Conservation (phyloP, 2,888 invertebrate species). For the Agonopterix heracliana region DNA sequence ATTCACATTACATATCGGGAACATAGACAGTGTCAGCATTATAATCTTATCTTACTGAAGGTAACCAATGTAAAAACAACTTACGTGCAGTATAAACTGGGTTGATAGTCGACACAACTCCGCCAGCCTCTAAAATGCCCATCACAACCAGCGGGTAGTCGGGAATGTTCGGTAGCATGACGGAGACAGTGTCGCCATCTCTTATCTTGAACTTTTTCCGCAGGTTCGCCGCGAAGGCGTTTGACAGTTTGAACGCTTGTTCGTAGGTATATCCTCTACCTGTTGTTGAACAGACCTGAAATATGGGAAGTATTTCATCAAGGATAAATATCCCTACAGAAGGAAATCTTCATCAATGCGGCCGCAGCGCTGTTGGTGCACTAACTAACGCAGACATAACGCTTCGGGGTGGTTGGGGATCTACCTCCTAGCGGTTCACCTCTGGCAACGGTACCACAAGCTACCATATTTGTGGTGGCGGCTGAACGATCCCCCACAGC, state of each 20-base stretch:
- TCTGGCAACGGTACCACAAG: too few relatives aligned
- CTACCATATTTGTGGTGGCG: too few relatives aligned
- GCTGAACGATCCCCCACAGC: too few relatives aligned
- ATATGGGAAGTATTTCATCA: conserved; percentile 8
- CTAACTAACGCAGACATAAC: too few relatives aligned
- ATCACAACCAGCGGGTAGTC: conserved; percentile 81
- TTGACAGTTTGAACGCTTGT: conserved; percentile 78
- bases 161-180: conserved; percentile 85
- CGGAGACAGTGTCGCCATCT: conserved; percentile 80
- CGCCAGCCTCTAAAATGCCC: conserved; percentile 82
- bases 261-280: conserved; percentile 84
- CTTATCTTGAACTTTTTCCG: conserved; percentile 79
- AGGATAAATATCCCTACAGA: too few relatives aligned
- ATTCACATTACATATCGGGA: too few relatives aligned
- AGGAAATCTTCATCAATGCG: too few relatives aligned
- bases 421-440: too few relatives aligned
- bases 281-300: conserved; percentile 83
- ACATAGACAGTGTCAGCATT: too few relatives aligned
- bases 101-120: conserved; percentile 83
- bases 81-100: conserved; percentile 82
- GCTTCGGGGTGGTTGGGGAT: too few relatives aligned
- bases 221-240: conserved; percentile 80
- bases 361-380: too few relatives aligned
- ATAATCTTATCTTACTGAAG: too few relatives aligned
- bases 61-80: conserved; percentile 16